Conservation (phyloP, 2,797 vertebrate species). For the Lutjanus argentimaculatus region DNA sequence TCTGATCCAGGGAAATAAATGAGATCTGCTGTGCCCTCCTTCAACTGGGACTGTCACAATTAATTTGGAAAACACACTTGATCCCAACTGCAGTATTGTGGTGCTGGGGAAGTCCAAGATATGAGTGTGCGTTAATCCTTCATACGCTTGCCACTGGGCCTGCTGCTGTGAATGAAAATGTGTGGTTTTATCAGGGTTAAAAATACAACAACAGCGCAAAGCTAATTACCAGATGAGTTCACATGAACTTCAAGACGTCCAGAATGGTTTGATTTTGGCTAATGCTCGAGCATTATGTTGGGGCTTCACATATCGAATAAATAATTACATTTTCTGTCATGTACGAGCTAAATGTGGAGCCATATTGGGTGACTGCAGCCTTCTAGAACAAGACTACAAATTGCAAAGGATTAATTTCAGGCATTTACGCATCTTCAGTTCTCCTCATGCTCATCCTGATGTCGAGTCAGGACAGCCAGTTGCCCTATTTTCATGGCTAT, state of each 20-base stretch:
- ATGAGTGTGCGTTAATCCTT: constrained; percentile 43
- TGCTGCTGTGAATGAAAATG: constrained; percentile 53
- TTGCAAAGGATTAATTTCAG: constrained; percentile 54
- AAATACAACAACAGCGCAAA: constrained; percentile 53
- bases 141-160: constrained; percentile 33
- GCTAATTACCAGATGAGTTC: constrained; percentile 60
- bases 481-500: constrained; percentile 65
- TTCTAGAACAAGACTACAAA: constrained; percentile 31
- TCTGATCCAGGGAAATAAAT: constrained; percentile 73
- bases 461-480: constrained; percentile 58
- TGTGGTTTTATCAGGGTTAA: constrained; percentile 50
- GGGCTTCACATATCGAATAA: constrained; percentile 39
- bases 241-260: constrained; percentile 41
- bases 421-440: constrained; percentile 43
- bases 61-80: constrained; percentile 69
- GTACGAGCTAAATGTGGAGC: constrained; percentile 16
- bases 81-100: constrained; percentile 54
- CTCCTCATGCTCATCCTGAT: constrained; percentile 28
- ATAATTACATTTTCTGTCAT: constrained; percentile 42
- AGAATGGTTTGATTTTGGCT: constrained; percentile 46
- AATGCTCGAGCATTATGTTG: constrained; percentile 20
- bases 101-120: constrained; percentile 50
- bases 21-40: constrained; percentile 61
- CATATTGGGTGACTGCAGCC: constrained; percentile 10
- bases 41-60: constrained; percentile 69